A percentile compares a stretch with the other conserved stretches of the same genome.
These are phyloP conservation scores for Lethrus apterus DNA, from an alignment of 1,140 invertebrate species.

Conservation along the genomic window DNA sequence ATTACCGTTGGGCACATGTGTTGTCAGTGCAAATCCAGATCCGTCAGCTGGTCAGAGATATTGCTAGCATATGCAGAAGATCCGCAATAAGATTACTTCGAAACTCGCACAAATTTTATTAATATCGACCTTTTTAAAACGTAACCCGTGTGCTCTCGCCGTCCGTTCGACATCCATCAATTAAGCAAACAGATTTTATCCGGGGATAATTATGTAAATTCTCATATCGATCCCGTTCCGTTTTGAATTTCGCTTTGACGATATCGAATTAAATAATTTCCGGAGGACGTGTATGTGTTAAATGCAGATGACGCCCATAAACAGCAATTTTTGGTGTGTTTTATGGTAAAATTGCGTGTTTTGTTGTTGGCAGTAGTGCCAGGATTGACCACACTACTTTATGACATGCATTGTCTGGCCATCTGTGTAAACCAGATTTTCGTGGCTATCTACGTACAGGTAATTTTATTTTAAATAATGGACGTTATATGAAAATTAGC, in stretches of 20 bases:
- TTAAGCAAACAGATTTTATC: no score
- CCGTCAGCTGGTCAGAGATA: conserved; percentile 23
- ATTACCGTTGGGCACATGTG: conserved; percentile 27
- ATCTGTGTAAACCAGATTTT: conserved; percentile 8
- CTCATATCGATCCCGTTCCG: no score
- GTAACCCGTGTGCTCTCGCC: no score
- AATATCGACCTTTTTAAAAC: no score
- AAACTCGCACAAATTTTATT: conserved; percentile 10
- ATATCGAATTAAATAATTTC: conserved; percentile 1
- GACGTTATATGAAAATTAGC: no score
- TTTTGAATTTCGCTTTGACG: no score
- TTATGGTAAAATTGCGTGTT: conserved; percentile 7
- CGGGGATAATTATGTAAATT: no score
- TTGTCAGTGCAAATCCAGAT: conserved; percentile 23
- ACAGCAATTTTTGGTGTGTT: conserved; percentile 8
- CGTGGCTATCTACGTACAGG: conserved; percentile 2
- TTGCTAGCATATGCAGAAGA: conserved; percentile 24
- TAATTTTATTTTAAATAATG: conserved; percentile 3
- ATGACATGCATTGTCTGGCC: conserved; percentile 2
- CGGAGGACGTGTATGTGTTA: neutral
- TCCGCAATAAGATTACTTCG: conserved; percentile 19
- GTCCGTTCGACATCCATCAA: no score
- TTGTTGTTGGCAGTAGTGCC: neutral
- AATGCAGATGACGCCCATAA: conserved; percentile 5
- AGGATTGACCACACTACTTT: conserved; percentile 3